A percentile compares a stretch with the other conserved stretches of the same genome.
Evolutionary conservation across 2,888 invertebrate genomes (phyloP).

Genomic region (Lasioglossum figueresi): DNA sequence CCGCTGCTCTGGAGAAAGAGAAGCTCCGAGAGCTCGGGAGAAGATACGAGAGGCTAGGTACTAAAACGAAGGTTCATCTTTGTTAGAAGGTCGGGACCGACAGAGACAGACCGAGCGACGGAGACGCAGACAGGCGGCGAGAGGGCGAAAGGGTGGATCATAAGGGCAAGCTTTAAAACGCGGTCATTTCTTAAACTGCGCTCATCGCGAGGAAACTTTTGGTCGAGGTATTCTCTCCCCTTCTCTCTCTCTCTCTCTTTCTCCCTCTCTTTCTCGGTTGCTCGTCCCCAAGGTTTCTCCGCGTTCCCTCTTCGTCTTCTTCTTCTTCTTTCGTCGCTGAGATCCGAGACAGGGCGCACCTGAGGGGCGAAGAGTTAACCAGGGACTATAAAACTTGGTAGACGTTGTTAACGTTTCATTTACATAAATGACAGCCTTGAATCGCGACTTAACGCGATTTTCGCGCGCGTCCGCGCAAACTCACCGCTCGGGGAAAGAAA

Average conservation of each 20-base stretch:
- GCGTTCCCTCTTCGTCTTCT: background rate
- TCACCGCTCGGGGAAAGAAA: slow-evolving; percentile 41
- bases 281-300: background rate
- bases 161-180: slow-evolving; percentile 70
- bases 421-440: slow-evolving; percentile 69
- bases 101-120: slow-evolving; percentile 5
- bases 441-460: slow-evolving; percentile 66
- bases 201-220: slow-evolving; percentile 47
- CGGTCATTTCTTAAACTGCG: slow-evolving; percentile 70
- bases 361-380: slow-evolving; percentile 56
- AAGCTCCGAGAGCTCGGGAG: slow-evolving; percentile 24
- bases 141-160: slow-evolving; percentile 66
- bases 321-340: background rate
- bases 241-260: background rate
- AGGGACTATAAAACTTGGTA: slow-evolving; percentile 72
- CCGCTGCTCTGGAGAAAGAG: slow-evolving; percentile 28
- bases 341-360: slow-evolving; percentile 30
- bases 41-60: slow-evolving; percentile 44
- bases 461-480: slow-evolving; percentile 59
- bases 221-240: slow-evolving; percentile 31
- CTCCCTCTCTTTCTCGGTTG: background rate
- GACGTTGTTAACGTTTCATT: slow-evolving; percentile 73
- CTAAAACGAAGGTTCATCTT: slow-evolving; percentile 74
- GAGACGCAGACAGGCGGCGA: slow-evolving; percentile 3
- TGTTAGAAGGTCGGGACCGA: slow-evolving; percentile 65